Percentiles rank a stretch among this genome's conserved stretches.
Evolutionary conservation across 2,113 vertebrate species (phyloP).

Genomic region (Dromiciops gliroides): DNA sequence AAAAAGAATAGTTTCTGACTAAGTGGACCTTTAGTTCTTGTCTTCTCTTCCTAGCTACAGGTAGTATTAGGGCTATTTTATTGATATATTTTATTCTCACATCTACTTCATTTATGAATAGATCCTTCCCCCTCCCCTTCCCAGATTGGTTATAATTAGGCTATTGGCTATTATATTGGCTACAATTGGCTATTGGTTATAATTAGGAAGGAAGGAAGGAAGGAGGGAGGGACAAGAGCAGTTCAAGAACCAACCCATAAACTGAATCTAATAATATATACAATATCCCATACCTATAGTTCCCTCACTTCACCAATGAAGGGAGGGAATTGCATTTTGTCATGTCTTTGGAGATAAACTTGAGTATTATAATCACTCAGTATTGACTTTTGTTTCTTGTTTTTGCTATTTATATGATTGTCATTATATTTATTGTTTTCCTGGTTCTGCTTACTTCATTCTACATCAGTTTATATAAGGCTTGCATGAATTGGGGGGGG

Average conservation of each 20-base stretch:
- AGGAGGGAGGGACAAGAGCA: not conserved
- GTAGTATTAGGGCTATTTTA: not conserved
- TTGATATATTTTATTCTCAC: not conserved
- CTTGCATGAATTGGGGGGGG: too few relatives aligned
- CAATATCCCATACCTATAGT: not conserved
- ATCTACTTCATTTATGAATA: not conserved
- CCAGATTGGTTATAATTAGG: too few relatives aligned
- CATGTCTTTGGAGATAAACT: not conserved
- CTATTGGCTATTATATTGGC: too few relatives aligned
- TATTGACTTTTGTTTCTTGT: not conserved
- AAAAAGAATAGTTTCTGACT: not conserved
- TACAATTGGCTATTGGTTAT: too few relatives aligned
- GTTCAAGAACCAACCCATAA: not conserved
- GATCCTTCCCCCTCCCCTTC: not conserved
- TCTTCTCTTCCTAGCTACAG: not conserved
- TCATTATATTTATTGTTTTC: too few relatives aligned
- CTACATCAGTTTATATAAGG: too few relatives aligned
- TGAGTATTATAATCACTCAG: not conserved
- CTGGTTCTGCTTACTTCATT: not conserved
- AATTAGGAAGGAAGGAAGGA: not conserved
- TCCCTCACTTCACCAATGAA: not conserved
- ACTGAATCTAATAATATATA: not conserved
- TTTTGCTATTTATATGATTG: not conserved
- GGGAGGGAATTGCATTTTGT: not conserved
- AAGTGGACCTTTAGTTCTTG: not conserved